Conservation (phyloP, 1,140 invertebrate species). For the Lysiphlebus fabarum region DNA sequence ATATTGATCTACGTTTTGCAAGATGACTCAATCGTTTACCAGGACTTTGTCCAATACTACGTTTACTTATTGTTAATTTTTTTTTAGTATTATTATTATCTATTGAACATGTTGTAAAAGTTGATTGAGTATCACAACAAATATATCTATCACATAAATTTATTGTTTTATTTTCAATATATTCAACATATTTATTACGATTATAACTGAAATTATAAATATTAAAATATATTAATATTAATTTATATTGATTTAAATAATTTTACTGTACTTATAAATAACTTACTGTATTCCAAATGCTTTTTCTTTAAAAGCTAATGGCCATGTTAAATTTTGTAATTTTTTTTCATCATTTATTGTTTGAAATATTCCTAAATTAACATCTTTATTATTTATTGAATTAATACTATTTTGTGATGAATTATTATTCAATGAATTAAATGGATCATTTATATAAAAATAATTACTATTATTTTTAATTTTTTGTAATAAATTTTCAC, state of each 20-base stretch:
- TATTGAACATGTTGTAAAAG: conserved; percentile 60
- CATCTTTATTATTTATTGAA: conserved; percentile 14
- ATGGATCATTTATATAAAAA: conserved; percentile 41
- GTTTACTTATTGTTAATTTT: conserved; percentile 53
- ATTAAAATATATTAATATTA: no score
- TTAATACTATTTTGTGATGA: conserved; percentile 22
- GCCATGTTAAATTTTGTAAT: conserved; percentile 52
- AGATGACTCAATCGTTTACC: conserved; percentile 66
- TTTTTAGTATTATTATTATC: conserved; percentile 59
- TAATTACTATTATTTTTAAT: conserved; percentile 50
- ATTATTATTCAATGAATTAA: conserved; percentile 28
- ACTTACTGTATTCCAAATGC: conserved; percentile 60
- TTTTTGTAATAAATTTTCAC: conserved; percentile 58
- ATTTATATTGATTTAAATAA: no score
- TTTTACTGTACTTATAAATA: no score
- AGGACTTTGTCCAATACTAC: conserved; percentile 61
- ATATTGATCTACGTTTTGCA: conserved; percentile 62
- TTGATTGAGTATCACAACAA: conserved; percentile 64
- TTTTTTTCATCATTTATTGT: conserved; percentile 38
- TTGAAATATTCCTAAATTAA: conserved; percentile 16
- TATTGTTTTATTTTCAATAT: conserved; percentile 60
- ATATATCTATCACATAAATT: conserved; percentile 63
- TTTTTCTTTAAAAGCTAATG: conserved; percentile 57
- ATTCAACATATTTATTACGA: conserved; percentile 59
- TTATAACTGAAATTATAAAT: conserved; percentile 54